Base-by-base conservation (phyloP, 2,797 vertebrate species). In the Streptopelia turtur region DNA sequence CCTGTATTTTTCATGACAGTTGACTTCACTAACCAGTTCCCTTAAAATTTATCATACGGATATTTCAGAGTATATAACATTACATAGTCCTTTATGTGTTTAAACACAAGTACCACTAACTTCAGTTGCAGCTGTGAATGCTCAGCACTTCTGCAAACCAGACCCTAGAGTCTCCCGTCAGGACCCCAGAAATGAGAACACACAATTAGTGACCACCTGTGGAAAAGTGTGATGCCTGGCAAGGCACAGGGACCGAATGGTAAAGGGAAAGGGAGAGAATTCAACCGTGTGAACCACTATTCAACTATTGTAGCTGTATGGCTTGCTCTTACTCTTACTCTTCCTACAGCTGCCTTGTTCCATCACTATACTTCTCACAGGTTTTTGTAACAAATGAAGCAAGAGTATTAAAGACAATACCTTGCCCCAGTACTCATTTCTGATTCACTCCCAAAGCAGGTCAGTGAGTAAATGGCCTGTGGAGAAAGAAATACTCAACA, bases 171-270 rank as follows among this genome's bases (percentile, higher is more conserved):
- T 25, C 74, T 72, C 64, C 83, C 43, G 52, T 94, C 43, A 60
- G 86, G 78, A 95, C 56, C 74, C 71, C 74, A 95, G 81, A 95
- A 97, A 93, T 37, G 56, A 95, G 75, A 92, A 90, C 88, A 68
- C 71, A 77, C 68, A 84, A 63, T 92, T 89, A 92, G 81, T 89
- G 83, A 77, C 90, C 93, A 96, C 92, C 94, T 96, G 96, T 89
- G 81, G 86, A 89, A 95, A 96, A 77, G 93, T 95, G 92, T 92
- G 93, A 95, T 91, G 94, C 93, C 93, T 96, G 92, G 92, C 87
- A 95, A 95, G 63, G 77, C 63, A 75, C 31, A 47, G 24, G 28
- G 60, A 52, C 33, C 0, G 1, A 89, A 74, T 53, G 93, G 86
- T 89, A 86, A 91, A 2, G 9, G 35, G 30, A 93, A 81, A 69